A percentile compares a stretch with the other conserved stretches of the same genome.
phyloP scores from a whole-genome alignment of 2,113 vertebrate species.

The Triplophysa dalaica region DNA sequence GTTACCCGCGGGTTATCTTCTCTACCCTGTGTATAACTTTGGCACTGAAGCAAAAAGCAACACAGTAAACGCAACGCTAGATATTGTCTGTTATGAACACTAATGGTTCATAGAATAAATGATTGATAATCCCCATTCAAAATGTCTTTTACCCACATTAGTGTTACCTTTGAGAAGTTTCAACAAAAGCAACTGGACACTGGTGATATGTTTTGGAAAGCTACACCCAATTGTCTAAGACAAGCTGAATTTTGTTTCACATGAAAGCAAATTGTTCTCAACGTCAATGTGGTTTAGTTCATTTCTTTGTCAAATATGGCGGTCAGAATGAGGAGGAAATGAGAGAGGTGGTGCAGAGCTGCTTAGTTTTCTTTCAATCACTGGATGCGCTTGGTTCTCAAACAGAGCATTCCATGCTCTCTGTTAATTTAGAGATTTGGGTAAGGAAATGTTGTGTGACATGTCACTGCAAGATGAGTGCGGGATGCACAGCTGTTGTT shows the following conservation, averaged over 20 bases:
- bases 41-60: no score
- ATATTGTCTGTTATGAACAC: no score
- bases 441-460: constrained; percentile 72
- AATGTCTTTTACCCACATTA: no score
- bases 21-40: no score
- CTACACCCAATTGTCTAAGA: not conserved
- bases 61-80: no score
- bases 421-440: constrained; percentile 72
- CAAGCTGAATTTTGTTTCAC: not conserved
- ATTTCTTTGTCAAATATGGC: not conserved
- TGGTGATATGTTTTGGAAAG: not conserved
- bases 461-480: constrained; percentile 70
- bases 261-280: not conserved
- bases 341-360: constrained; percentile 12
- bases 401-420: constrained; percentile 66
- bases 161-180: not conserved
- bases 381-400: constrained; percentile 38
- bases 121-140: no score
- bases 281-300: not conserved
- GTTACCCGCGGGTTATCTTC: no score
- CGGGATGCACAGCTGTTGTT: constrained; percentile 77
- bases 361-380: not conserved
- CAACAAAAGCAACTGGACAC: not conserved
- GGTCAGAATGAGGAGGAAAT: not conserved
- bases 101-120: no score